Evolutionary conservation across 2,888 invertebrate species (phyloP), one percentile per base, ranked within the genome.

Genomic region (Carabus problematicus): DNA sequence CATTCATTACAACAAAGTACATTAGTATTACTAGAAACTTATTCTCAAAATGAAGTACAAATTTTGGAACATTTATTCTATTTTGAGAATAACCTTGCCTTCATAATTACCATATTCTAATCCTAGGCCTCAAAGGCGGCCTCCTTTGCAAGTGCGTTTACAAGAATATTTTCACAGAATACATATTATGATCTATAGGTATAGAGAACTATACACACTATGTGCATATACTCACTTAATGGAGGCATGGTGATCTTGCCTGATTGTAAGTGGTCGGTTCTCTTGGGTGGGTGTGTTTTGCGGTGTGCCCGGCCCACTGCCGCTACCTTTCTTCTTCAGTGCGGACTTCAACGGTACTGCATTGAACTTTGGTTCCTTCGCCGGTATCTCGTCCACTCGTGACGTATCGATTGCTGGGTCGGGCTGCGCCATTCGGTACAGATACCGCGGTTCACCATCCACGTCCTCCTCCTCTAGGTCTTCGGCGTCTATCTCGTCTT

Each of bases 321-420:
- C 86, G 64, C 74, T 79, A 45, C 83, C 82, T 79, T 92, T 90
- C 82, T 94, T 95, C 86, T 96, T 96, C 75, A 96, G 86, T 73
- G 95, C 96, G 62, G 95, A 95, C 82, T 96, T 96, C 71, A 95
- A 88, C 73, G 95, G 95, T 86, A 94, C 89, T 74, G 95, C 95
- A 84, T 94, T 92, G 83, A 94, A 92, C 78, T 91, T 90, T 49
- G 95, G 95, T 85, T 95, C 95, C 83, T 95, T 94, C 70, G 95
- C 94, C 75, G 94, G 95, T 77, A 95, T 94, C 84, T 95, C 94
- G 82, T 95, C 95, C 72, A 95, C 90, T 74, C 93, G 88, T 69
- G 90, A 89, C 70, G 93, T 94, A 82, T 95, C 94, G 76, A 90
- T 89, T 74, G 85, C 82, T 40, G 89, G 89, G 79, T 89, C 88